Base-by-base conservation (phyloP, 2,797 vertebrate species). In the Echiichthys vipera region DNA sequence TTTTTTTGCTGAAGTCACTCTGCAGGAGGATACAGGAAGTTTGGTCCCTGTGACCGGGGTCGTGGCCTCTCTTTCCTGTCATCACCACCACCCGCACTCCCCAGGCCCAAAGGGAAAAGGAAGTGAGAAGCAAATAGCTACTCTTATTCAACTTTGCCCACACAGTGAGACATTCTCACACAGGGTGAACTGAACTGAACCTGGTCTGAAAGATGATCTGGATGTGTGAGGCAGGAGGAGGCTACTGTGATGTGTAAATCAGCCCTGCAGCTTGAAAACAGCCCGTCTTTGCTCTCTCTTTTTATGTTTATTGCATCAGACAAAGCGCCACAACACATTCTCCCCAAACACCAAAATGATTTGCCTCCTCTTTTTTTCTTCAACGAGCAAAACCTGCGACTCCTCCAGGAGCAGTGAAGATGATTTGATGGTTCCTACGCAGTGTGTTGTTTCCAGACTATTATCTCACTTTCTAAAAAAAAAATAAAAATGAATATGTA, bases 21-120 rank as follows among this genome's bases (percentile, higher is more conserved):
- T 5, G 77, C 25, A 72, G 42, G 55, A 82, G 70, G 65, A 87
- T 67, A 70, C 71, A 81, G 85, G 89, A 91, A 86, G 83, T 65
- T 10, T 25, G 55, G 76, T 88, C 71, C 62, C 82, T 83, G 59
- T 79, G 71, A 87, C 64, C 36, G 5, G 46, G 53, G 57, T 43
- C 49, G 34, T 32, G 53, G 49, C 75, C 75, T 74, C 51, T 68
- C 86, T 89, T 88, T 90, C 83, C 76, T 84, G 81, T 89, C 85
- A 84, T 83, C 49, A 39, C 62, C 49, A 39, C 62, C 58, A 58
- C 54, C 40, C 17, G 17, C 36, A n/a, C 70, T 63, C 71, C n/a
- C 22, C 55, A 42, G 50, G 43, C 46, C 30, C n/a, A 7, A n/a
- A 65, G 66, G 58, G 82, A 90, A 85, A 54, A 32, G 80, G 85